phyloP scores from a whole-genome alignment of 2,113 vertebrate species.

The Cyanistes caeruleus region DNA sequence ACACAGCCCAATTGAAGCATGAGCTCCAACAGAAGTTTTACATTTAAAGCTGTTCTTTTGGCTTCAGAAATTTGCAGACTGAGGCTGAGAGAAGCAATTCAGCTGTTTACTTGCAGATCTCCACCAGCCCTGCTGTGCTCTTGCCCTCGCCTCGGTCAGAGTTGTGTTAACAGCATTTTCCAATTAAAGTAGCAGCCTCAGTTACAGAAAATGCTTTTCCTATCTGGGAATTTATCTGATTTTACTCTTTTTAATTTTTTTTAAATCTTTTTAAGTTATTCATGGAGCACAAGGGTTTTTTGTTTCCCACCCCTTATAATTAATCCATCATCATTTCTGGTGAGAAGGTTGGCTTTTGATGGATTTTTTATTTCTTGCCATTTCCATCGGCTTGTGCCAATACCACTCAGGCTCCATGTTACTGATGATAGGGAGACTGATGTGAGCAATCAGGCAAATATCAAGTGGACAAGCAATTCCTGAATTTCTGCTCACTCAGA shows the following conservation, averaged over 20 bases:
- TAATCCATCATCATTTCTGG: background rate
- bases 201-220: slow-evolving; percentile 24
- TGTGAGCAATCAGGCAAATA: background rate
- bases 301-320: background rate
- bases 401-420: background rate
- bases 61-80: slow-evolving; percentile 7
- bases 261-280: background rate
- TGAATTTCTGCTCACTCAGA: background rate
- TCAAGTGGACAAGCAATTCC: background rate
- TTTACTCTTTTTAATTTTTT: background rate
- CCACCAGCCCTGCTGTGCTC: slow-evolving; percentile 15
- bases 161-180: slow-evolving; percentile 36
- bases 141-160: background rate
- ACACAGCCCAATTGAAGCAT: slow-evolving; percentile 27
- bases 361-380: background rate
- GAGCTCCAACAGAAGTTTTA: slow-evolving; percentile 50
- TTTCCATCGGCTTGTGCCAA: background rate
- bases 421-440: background rate
- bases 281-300: background rate
- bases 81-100: slow-evolving; percentile 29
- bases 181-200: slow-evolving; percentile 22
- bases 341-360: background rate
- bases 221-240: background rate
- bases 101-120: slow-evolving; percentile 45
- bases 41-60: slow-evolving; percentile 59